phyloP scores from a whole-genome alignment of 2,888 invertebrate genomes.

The Thymelicus lineola region DNA sequence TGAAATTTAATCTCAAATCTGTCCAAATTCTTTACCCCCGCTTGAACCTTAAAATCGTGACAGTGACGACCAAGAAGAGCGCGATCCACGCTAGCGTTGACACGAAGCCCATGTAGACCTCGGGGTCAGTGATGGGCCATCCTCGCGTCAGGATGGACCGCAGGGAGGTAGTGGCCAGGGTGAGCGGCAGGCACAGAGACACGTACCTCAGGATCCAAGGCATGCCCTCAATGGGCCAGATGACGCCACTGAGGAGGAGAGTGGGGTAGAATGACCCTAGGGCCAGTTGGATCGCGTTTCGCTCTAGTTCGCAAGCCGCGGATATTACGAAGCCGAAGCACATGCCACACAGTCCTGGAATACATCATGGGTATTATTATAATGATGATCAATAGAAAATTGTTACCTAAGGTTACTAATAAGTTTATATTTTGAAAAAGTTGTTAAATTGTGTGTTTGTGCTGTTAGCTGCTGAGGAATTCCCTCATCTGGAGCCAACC shows the following conservation, averaged over 20 bases:
- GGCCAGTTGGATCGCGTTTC: slow-evolving; percentile 96
- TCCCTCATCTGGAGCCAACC: too few relatives aligned
- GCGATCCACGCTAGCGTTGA: slow-evolving; percentile 94
- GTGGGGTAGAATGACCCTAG: slow-evolving; percentile 98
- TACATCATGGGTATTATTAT: neutral
- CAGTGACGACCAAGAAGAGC: slow-evolving; percentile 91
- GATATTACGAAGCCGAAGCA: slow-evolving; percentile 98
- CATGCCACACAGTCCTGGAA: slow-evolving; percentile 94
- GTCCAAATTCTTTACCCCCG: slow-evolving; percentile 85
- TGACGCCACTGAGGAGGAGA: slow-evolving; percentile 95
- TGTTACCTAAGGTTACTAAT: too few relatives aligned
- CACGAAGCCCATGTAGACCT: slow-evolving; percentile 95
- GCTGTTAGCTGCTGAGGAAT: too few relatives aligned
- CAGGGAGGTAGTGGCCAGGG: slow-evolving; percentile 96
- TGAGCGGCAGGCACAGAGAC: slow-evolving; percentile 93
- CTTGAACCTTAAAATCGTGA: slow-evolving; percentile 92
- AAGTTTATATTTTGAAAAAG: too few relatives aligned
- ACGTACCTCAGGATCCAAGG: slow-evolving; percentile 93
- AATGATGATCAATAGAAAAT: too few relatives aligned
- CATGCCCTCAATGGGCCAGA: slow-evolving; percentile 99
- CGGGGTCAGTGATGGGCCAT: slow-evolving; percentile 92
- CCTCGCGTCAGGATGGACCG: slow-evolving; percentile 95
- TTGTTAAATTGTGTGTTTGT: too few relatives aligned
- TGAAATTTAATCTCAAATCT: slow-evolving; percentile 14
- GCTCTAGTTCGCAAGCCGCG: slow-evolving; percentile 95